These are phyloP conservation scores for Paralichthys olivaceus DNA, from an alignment of 2,113 vertebrate genomes.

Conservation along the genomic window DNA sequence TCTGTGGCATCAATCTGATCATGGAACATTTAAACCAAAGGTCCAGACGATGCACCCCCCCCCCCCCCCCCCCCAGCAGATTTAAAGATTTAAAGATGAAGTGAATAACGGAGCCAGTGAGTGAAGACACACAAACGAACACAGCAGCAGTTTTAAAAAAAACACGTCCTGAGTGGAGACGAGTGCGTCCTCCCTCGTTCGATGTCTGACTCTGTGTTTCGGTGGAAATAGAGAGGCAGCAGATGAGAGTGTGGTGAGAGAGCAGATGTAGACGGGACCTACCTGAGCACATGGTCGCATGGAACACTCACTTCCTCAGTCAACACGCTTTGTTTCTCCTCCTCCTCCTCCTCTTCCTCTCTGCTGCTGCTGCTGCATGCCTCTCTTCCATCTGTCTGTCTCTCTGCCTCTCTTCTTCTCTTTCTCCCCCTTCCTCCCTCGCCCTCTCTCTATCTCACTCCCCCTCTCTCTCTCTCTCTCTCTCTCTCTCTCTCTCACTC, in stretches of 20 bases:
- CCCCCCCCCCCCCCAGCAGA: too few relatives aligned
- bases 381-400: slow-evolving; percentile 73
- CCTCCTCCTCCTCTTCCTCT: slow-evolving; percentile 70
- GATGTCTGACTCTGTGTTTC: too few relatives aligned
- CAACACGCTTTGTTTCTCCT: slow-evolving; percentile 79
- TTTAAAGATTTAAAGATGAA: too few relatives aligned
- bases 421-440: slow-evolving; percentile 28
- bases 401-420: slow-evolving; percentile 42
- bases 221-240: neutral
- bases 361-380: slow-evolving; percentile 54
- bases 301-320: slow-evolving; percentile 73
- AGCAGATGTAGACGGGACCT: slow-evolving; percentile 52
- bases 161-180: too few relatives aligned
- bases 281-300: slow-evolving; percentile 82
- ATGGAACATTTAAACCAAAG: too few relatives aligned
- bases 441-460: slow-evolving; percentile 21
- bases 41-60: too few relatives aligned
- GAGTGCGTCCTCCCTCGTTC: too few relatives aligned
- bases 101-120: too few relatives aligned
- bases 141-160: too few relatives aligned
- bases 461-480: slow-evolving; percentile 64
- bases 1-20: too few relatives aligned
- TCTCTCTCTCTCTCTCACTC: slow-evolving; percentile 53
- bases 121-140: too few relatives aligned
- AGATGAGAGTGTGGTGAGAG: slow-evolving; percentile 1